A percentile compares a stretch with the other conserved stretches of the same genome.
These are phyloP conservation scores for Metacarcinus magister DNA, from an alignment of 2,888 invertebrate species.

Conservation along the genomic window DNA sequence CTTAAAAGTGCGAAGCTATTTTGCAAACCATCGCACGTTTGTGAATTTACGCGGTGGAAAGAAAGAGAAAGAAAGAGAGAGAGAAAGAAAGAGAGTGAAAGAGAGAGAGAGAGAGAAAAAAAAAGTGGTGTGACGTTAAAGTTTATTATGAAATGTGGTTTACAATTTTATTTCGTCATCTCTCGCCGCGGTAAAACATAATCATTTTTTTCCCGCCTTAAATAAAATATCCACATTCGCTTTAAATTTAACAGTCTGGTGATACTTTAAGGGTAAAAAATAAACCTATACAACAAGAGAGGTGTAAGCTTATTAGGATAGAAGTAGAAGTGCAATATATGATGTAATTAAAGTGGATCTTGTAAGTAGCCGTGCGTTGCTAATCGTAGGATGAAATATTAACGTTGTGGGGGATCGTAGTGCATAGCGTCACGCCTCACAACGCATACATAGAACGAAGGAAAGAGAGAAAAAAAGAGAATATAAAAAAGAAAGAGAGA, in stretches of 20 bases:
- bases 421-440: not conserved
- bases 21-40: not conserved
- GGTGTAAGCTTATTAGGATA: not conserved
- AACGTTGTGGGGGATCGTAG: not conserved
- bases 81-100: too few species aligned
- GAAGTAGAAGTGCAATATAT: not conserved
- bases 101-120: not conserved
- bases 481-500: not conserved
- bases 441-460: not conserved
- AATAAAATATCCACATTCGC: not conserved
- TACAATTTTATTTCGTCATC: not conserved
- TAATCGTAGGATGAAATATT: not conserved
- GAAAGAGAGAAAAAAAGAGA: not conserved
- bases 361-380: not conserved
- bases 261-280: not conserved
- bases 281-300: too few species aligned
- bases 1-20: not conserved
- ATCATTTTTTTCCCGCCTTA: not conserved
- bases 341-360: not conserved
- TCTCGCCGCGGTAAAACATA: too few species aligned
- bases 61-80: too few species aligned
- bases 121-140: not conserved
- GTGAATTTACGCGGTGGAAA: not conserved
- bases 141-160: slow-evolving; percentile 23
- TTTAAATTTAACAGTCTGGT: not conserved